Percentiles rank a stretch among this genome's conserved stretches.
phyloP scores from a whole-genome alignment of 2,113 vertebrate genomes.

The Dasyurus viverrinus region DNA sequence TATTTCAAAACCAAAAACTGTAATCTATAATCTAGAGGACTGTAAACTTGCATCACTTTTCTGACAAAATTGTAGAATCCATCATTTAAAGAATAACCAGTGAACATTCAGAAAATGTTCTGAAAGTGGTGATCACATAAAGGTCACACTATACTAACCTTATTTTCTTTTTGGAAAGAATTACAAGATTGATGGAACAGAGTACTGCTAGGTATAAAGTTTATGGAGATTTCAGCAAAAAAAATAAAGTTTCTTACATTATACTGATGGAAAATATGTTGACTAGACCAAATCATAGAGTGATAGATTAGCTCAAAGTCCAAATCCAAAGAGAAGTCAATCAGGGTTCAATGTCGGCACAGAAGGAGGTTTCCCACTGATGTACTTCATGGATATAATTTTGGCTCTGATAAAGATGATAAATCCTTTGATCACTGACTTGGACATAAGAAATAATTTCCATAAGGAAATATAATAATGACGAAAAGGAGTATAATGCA shows the following conservation, averaged over 20 bases:
- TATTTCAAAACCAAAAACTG: not conserved
- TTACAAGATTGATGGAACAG: not conserved
- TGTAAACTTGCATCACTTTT: not conserved
- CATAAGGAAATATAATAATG: not conserved
- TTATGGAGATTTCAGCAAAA: not conserved
- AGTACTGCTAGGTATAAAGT: not conserved
- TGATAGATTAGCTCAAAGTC: not conserved
- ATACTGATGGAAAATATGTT: not conserved
- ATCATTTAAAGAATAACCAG: not conserved
- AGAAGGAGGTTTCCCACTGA: not conserved
- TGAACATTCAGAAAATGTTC: not conserved
- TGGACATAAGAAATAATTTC: not conserved
- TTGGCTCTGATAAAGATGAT: not conserved
- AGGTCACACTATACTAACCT: not conserved
- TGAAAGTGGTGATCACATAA: not conserved
- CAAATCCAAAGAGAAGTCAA: not conserved
- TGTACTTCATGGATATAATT: not conserved
- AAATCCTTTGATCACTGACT: not conserved
- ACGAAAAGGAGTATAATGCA: not conserved
- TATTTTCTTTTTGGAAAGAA: not conserved
- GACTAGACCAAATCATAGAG: not conserved
- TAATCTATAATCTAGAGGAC: not conserved
- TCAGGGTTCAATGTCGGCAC: not conserved
- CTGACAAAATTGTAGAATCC: not conserved
- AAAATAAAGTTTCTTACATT: not conserved